A percentile compares a stretch with the other conserved stretches of the same genome.
Conservation (phyloP, 2,113 vertebrate genomes). For the Tachysurus vachellii region DNA sequence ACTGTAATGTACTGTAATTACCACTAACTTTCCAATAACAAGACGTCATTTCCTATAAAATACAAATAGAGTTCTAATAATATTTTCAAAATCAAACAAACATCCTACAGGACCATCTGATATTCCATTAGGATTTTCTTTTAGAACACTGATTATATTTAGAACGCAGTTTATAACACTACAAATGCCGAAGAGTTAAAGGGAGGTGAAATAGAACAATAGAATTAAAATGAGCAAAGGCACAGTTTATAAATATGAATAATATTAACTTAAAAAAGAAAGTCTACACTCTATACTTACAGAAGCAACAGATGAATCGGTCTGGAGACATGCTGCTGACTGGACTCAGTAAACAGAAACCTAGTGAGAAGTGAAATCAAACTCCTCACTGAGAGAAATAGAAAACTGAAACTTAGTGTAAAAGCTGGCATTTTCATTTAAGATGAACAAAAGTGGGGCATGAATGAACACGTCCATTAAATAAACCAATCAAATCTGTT, state of each 20-base stretch:
- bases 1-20: too few species aligned
- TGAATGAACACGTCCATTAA: not conserved
- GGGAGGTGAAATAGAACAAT: not conserved
- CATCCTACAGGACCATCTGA: too few species aligned
- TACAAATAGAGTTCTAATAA: too few species aligned
- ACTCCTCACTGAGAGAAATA: not conserved
- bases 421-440: not conserved
- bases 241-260: not conserved
- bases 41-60: too few species aligned
- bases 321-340: not conserved
- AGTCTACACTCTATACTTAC: not conserved
- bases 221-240: not conserved
- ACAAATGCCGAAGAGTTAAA: not conserved
- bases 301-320: not conserved
- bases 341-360: not conserved
- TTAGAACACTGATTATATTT: too few species aligned
- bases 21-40: too few species aligned
- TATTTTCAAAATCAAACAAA: too few species aligned
- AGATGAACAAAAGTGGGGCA: not conserved
- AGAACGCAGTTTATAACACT: not conserved
- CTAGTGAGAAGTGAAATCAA: not conserved
- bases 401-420: slow-evolving; percentile 9
- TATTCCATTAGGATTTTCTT: too few species aligned
- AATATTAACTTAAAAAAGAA: not conserved
- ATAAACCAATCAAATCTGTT: not conserved